Conservation (phyloP, 2,888 invertebrate species). For the Parthenolecanium corni region DNA sequence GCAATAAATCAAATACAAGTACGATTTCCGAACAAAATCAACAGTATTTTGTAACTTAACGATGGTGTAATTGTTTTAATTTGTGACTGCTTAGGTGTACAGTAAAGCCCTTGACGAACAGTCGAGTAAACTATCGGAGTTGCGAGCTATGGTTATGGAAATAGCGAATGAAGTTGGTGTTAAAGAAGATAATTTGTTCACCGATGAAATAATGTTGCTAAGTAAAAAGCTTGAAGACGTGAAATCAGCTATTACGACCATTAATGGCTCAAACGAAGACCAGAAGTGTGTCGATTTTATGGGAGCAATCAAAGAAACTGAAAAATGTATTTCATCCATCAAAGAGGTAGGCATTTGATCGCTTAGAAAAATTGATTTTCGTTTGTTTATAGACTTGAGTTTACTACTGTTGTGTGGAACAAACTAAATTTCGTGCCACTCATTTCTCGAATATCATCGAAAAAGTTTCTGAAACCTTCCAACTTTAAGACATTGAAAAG, state of each 20-base stretch:
- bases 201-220: slow-evolving; percentile 61
- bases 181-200: slow-evolving; percentile 39
- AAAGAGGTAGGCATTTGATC: slow-evolving; percentile 7
- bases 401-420: too few relatives aligned
- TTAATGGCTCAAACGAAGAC: slow-evolving; percentile 48
- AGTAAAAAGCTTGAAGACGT: slow-evolving; percentile 64
- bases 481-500: too few relatives aligned
- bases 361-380: too few relatives aligned
- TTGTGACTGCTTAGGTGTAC: slow-evolving; percentile 10
- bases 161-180: slow-evolving; percentile 68
- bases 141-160: slow-evolving; percentile 61
- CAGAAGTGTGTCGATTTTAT: slow-evolving; percentile 7
- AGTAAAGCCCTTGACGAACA: slow-evolving; percentile 38
- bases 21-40: not conserved
- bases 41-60: not conserved
- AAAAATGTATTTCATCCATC: slow-evolving; percentile 15
- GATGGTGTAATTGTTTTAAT: not conserved
- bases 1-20: slow-evolving; percentile 38
- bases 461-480: too few relatives aligned
- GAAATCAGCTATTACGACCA: slow-evolving; percentile 56
- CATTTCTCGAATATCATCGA: not conserved
- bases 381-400: too few relatives aligned
- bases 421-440: not conserved
- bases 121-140: slow-evolving; percentile 53
- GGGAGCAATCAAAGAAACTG: slow-evolving; percentile 3